These are phyloP conservation scores for Lagenorhynchus albirostris DNA, from an alignment of 2,113 vertebrate species.

Conservation along the genomic window DNA sequence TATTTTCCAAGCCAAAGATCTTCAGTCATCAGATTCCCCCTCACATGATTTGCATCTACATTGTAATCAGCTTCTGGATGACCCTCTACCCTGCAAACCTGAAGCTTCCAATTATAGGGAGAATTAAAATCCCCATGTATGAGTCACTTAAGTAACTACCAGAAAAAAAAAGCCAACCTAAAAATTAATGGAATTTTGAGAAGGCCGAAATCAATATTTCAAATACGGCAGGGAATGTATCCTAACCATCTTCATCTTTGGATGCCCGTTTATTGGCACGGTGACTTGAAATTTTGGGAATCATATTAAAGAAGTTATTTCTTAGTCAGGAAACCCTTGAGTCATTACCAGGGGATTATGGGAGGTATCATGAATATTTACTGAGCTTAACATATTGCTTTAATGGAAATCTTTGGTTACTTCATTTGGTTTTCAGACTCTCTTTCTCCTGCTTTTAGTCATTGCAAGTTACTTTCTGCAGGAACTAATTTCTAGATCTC, in stretches of 20 bases:
- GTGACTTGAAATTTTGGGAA: not conserved
- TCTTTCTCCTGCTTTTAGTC: not conserved
- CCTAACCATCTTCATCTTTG: not conserved
- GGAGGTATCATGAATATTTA: not conserved
- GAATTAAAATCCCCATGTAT: not conserved
- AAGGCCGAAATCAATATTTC: not conserved
- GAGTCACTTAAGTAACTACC: not conserved
- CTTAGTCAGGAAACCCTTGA: not conserved
- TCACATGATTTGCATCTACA: not conserved
- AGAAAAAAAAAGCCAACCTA: not conserved
- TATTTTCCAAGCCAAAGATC: not conserved
- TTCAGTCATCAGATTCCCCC: not conserved
- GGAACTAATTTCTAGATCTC: not conserved
- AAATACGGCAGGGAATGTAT: not conserved
- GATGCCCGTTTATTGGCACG: not conserved
- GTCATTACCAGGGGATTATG: not conserved
- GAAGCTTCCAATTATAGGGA: not conserved
- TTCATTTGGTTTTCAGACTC: not conserved
- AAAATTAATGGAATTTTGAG: not conserved
- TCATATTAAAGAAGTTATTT: slow-evolving; percentile 2
- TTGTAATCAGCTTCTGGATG: not conserved
- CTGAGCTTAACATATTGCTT: not conserved
- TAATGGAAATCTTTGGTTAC: slow-evolving; percentile 19
- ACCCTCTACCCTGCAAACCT: not conserved
- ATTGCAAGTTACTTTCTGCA: not conserved